These are phyloP conservation scores for Synanthedon myopaeformis DNA, from an alignment of 2,888 invertebrate genomes.

Conservation along the genomic window DNA sequence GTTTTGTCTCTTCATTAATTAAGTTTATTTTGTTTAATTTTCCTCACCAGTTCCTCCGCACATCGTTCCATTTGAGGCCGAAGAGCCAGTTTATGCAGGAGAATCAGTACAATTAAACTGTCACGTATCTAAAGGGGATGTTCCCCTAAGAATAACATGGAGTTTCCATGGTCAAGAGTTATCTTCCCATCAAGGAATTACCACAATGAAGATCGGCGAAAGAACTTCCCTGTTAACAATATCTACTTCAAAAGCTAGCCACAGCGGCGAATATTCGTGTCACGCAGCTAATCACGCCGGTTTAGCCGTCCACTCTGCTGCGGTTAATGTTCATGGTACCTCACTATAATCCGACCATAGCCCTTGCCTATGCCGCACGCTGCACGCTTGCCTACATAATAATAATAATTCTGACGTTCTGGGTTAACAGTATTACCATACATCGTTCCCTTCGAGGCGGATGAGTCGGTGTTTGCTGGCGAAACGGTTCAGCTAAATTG, in stretches of 20 bases:
- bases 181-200: slow-evolving; percentile 66
- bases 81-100: slow-evolving; percentile 74
- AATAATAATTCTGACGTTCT: slow-evolving; percentile 55
- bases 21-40: slow-evolving; percentile 23
- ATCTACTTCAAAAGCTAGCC: slow-evolving; percentile 72
- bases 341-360: slow-evolving; percentile 9
- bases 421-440: slow-evolving; percentile 74
- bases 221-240: slow-evolving; percentile 76
- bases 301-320: slow-evolving; percentile 70
- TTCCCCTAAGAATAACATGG: slow-evolving; percentile 81
- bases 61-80: slow-evolving; percentile 73
- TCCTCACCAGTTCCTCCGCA: slow-evolving; percentile 70
- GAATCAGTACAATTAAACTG: slow-evolving; percentile 74
- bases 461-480: slow-evolving; percentile 77
- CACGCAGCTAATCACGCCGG: slow-evolving; percentile 77
- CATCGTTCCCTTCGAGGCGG: slow-evolving; percentile 75
- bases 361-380: slow-evolving; percentile 51
- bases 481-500: slow-evolving; percentile 77
- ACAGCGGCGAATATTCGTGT: slow-evolving; percentile 80
- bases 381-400: slow-evolving; percentile 51
- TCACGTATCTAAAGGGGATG: slow-evolving; percentile 76
- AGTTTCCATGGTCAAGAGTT: slow-evolving; percentile 74
- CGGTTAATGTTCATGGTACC: slow-evolving; percentile 77
- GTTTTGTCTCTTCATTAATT: slow-evolving; percentile 25
- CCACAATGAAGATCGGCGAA: slow-evolving; percentile 71